phyloP scores from a whole-genome alignment of 2,113 vertebrate genomes.

The Pycnonotus jocosus region DNA sequence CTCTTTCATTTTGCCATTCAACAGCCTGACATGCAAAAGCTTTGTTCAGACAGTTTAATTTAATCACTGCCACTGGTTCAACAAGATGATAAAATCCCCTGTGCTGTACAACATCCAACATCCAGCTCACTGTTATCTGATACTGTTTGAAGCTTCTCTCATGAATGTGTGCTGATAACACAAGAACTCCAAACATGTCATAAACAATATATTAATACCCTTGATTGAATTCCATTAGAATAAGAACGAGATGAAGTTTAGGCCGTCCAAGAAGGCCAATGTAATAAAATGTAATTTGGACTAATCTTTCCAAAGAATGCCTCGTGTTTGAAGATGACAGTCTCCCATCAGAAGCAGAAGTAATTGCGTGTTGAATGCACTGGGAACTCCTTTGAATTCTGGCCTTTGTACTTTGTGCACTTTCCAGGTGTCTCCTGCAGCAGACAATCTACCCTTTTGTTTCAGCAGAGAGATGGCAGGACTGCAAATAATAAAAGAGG shows the following conservation, averaged over 20 bases:
- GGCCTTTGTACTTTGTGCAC: slow-evolving; percentile 76
- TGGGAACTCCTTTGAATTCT: slow-evolving; percentile 79
- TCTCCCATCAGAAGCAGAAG: slow-evolving; percentile 84
- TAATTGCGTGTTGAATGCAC: slow-evolving; percentile 87
- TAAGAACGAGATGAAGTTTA: slow-evolving; percentile 84
- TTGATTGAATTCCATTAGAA: slow-evolving; percentile 90
- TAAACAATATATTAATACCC: slow-evolving; percentile 88
- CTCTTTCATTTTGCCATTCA: slow-evolving; percentile 88
- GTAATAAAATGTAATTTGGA: slow-evolving; percentile 99
- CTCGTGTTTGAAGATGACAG: slow-evolving; percentile 90
- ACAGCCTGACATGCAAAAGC: slow-evolving; percentile 89
- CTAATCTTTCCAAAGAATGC: slow-evolving; percentile 97
- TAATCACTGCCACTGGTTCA: slow-evolving; percentile 94
- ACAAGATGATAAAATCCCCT: slow-evolving; percentile 88
- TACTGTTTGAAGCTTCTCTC: slow-evolving; percentile 87
- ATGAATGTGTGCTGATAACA: slow-evolving; percentile 86
- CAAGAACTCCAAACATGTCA: slow-evolving; percentile 93
- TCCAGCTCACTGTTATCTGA: slow-evolving; percentile 88
- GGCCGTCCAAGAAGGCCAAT: slow-evolving; percentile 78
- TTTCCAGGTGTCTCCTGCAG: slow-evolving; percentile 88
- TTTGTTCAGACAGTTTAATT: slow-evolving; percentile 99
- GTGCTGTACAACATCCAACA: slow-evolving; percentile 86
- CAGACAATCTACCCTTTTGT: slow-evolving; percentile 88
- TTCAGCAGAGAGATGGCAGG: slow-evolving; percentile 60
- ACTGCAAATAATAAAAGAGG: slow-evolving; percentile 74